These are phyloP conservation scores for Azemiops feae DNA, from an alignment of 2,113 vertebrate species.

Conservation along the genomic window DNA sequence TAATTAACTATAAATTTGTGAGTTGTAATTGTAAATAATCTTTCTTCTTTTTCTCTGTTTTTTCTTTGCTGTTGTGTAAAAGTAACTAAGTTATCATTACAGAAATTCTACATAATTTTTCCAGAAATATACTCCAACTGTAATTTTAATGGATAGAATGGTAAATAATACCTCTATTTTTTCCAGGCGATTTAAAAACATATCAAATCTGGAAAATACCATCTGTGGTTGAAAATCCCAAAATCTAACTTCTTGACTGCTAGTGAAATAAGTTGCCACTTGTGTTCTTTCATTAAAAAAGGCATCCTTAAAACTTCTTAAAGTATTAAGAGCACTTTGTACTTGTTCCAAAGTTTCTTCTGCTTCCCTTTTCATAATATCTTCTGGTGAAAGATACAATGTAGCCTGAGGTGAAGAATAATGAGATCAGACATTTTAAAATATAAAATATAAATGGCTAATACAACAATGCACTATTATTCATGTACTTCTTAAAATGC, in stretches of 20 bases:
- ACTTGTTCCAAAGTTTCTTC: constrained; percentile 76
- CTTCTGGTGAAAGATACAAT: constrained; percentile 70
- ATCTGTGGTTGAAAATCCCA: constrained; percentile 81
- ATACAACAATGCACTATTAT: not conserved
- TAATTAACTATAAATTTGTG: not conserved
- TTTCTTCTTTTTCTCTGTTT: not conserved
- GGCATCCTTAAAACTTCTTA: constrained; percentile 70
- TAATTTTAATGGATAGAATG: not conserved
- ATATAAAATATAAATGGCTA: not conserved
- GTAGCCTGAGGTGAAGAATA: constrained; percentile 60
- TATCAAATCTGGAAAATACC: constrained; percentile 76
- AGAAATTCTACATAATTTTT: not conserved
- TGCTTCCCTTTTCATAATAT: constrained; percentile 74
- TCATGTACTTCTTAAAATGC: not conserved
- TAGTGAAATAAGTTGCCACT: constrained; percentile 58
- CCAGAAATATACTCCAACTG: not conserved
- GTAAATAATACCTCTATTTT: constrained; percentile 73
- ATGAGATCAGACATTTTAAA: not conserved
- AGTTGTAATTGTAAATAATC: not conserved
- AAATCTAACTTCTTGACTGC: constrained; percentile 56
- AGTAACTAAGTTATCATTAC: not conserved
- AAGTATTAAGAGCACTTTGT: constrained; percentile 63
- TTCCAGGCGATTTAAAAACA: constrained; percentile 70
- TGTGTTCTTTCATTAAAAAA: constrained; percentile 71
- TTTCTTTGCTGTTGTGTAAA: not conserved